Evolutionary conservation across 2,888 invertebrate species (phyloP).

Genomic region (Beris morrisii): DNA sequence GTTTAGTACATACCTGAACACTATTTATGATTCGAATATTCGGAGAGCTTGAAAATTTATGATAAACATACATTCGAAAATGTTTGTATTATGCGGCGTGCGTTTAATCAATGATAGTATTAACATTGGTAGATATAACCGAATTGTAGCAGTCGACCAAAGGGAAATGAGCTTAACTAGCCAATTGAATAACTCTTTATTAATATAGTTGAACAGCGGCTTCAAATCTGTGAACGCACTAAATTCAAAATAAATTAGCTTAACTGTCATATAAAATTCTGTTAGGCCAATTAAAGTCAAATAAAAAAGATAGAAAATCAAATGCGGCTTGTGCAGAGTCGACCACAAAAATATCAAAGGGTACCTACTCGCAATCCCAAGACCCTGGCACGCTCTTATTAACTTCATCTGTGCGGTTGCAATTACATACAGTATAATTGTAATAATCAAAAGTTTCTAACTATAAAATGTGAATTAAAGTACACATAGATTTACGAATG

Average conservation of each 20-base stretch:
- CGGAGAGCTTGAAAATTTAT: no score
- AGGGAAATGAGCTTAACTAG: slow-evolving; percentile 18
- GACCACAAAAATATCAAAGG: slow-evolving; percentile 1
- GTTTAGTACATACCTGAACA: no score
- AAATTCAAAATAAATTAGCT: slow-evolving; percentile 22
- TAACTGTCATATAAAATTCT: slow-evolving; percentile 13
- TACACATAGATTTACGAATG: no score
- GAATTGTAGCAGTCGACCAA: not conserved
- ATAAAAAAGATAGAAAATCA: not conserved
- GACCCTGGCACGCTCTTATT: slow-evolving; percentile 11
- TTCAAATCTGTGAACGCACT: not conserved
- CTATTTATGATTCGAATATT: no score
- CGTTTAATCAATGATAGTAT: no score
- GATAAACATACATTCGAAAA: no score
- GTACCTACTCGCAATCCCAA: slow-evolving; percentile 2
- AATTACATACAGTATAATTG: not conserved
- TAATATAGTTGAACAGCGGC: not conserved
- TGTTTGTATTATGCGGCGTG: no score
- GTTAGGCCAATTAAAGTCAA: slow-evolving; percentile 23
- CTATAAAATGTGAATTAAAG: no score
- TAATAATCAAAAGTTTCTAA: no score
- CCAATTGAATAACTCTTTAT: slow-evolving; percentile 20
- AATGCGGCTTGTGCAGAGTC: no score
- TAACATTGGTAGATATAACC: no score
- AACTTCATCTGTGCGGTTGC: slow-evolving; percentile 16